A percentile compares a stretch with the other conserved stretches of the same genome.
These are phyloP conservation scores for Psilopsiagon aymara DNA, from an alignment of 2,113 vertebrate species.

Conservation along the genomic window DNA sequence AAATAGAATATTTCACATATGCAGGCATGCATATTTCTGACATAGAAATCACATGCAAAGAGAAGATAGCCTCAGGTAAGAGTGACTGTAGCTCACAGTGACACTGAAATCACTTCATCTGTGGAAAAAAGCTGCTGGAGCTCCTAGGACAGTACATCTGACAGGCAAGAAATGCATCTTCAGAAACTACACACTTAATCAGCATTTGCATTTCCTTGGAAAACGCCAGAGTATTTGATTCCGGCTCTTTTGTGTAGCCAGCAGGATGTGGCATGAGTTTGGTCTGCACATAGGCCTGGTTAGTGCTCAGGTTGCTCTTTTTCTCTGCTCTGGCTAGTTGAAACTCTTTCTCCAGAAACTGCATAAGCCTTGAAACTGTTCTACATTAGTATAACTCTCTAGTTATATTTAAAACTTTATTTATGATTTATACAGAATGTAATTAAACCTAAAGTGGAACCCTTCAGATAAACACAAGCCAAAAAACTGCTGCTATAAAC, in stretches of 20 bases:
- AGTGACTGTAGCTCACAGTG: background rate
- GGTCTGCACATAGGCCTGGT: background rate
- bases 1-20: background rate
- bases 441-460: background rate
- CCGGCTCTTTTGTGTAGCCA: background rate
- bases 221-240: background rate
- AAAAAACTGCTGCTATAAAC: constrained; percentile 12
- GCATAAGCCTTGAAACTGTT: background rate
- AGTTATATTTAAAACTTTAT: background rate
- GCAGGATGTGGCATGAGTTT: background rate
- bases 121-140: background rate
- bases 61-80: background rate
- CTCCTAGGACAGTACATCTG: background rate
- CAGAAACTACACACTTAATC: background rate
- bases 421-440: constrained; percentile 20
- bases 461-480: background rate
- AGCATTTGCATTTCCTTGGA: background rate
- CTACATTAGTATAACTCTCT: background rate
- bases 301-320: background rate
- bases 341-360: background rate
- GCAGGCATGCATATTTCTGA: background rate
- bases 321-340: background rate
- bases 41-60: background rate
- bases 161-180: background rate
- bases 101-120: background rate